These are phyloP conservation scores for Arctia plantaginis DNA, from an alignment of 2,888 invertebrate genomes.

Conservation along the genomic window DNA sequence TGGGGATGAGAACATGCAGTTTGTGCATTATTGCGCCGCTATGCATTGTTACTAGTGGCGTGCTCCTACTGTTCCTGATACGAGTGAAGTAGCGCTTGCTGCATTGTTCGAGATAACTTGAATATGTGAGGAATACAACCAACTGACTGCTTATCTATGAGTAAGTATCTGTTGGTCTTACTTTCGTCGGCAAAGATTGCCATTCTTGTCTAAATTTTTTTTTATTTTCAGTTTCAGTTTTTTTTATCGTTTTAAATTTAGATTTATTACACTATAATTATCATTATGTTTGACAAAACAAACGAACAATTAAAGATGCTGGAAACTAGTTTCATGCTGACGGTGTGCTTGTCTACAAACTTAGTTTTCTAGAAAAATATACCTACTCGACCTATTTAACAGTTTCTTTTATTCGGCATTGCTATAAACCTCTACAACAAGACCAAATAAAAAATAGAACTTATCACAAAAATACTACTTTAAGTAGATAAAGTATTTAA, in stretches of 20 bases:
- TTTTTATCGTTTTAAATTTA: neutral
- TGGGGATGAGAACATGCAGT: slow-evolving; percentile 54
- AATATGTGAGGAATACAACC: slow-evolving; percentile 32
- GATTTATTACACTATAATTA: too few relatives aligned
- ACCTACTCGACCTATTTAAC: too few relatives aligned
- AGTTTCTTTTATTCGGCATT: too few relatives aligned
- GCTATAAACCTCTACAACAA: too few relatives aligned
- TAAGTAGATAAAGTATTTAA: neutral
- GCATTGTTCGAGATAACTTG: slow-evolving; percentile 39
- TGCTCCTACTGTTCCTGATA: slow-evolving; percentile 56
- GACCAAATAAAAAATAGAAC: neutral
- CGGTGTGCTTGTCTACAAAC: neutral
- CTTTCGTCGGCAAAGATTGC: slow-evolving; percentile 14
- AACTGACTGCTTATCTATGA: slow-evolving; percentile 28
- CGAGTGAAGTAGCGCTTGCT: slow-evolving; percentile 44
- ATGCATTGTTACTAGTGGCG: slow-evolving; percentile 61
- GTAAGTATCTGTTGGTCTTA: slow-evolving; percentile 16
- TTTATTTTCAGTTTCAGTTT: too few relatives aligned
- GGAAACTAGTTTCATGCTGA: neutral
- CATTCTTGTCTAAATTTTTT: neutral
- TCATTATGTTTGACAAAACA: neutral
- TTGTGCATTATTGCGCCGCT: slow-evolving; percentile 67
- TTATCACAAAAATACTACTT: neutral
- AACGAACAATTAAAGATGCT: neutral
- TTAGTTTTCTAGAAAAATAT: neutral